These are phyloP conservation scores for Coptotermes formosanus DNA, from an alignment of 1,140 invertebrate species.

Conservation along the genomic window DNA sequence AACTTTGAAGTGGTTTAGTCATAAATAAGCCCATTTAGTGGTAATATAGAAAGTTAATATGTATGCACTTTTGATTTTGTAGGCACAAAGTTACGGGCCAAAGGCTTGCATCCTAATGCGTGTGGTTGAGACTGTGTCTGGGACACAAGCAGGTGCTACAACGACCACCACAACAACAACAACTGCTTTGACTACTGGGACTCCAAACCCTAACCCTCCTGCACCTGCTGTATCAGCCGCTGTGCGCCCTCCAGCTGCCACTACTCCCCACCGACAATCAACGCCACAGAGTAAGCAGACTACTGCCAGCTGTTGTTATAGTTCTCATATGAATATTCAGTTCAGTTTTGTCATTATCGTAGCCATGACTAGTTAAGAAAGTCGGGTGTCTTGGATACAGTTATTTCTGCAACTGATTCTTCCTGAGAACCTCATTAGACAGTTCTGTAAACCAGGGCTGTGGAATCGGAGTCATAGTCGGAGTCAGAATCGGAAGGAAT, in stretches of 20 bases:
- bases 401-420: no score
- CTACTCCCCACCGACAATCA: conserved; percentile 29
- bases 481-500: no score
- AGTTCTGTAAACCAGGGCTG: no score
- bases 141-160: conserved; percentile 34
- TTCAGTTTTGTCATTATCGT: no score
- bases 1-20: no score
- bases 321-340: no score
- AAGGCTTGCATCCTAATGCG: conserved; percentile 94
- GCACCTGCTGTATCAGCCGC: conserved; percentile 20
- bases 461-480: no score
- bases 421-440: no score
- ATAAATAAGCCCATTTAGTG: no score
- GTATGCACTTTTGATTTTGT: not conserved
- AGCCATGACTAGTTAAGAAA: no score
- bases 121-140: conserved; percentile 84
- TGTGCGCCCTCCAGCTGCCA: conserved; percentile 28
- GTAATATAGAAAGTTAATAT: not conserved
- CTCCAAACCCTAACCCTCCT: conserved; percentile 26
- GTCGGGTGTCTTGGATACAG: no score
- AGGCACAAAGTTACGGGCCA: conserved; percentile 93
- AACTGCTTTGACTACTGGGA: conserved; percentile 31
- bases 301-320: not conserved
- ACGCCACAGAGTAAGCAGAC: conserved; percentile 22
- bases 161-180: conserved; percentile 36